Conservation (phyloP, 1,140 invertebrate species). For the Drosophila serrata region DNA sequence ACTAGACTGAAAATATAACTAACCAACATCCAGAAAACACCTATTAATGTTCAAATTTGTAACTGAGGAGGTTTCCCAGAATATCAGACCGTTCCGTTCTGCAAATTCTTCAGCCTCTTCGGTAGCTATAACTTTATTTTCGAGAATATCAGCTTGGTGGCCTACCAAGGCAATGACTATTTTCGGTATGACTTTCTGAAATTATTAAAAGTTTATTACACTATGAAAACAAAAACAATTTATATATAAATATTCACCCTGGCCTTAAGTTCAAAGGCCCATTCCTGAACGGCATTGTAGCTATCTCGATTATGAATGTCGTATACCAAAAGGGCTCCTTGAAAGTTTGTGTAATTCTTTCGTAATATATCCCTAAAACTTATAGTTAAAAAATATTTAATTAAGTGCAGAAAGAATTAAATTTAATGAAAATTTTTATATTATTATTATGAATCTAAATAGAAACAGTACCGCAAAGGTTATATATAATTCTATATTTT, state of each 20-base stretch:
- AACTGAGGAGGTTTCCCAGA: slow-evolving; percentile 43
- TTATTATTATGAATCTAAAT: no score
- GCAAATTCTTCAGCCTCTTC: slow-evolving; percentile 38
- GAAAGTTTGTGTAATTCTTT: slow-evolving; percentile 14
- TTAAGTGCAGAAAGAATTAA: background rate
- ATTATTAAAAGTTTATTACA: background rate
- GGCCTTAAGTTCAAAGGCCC: slow-evolving; percentile 25
- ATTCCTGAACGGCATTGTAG: slow-evolving; percentile 28
- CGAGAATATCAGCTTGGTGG: slow-evolving; percentile 34
- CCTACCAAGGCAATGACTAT: slow-evolving; percentile 44
- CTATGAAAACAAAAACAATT: background rate
- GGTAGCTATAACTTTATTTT: slow-evolving; percentile 5
- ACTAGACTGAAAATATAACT: background rate
- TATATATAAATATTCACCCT: background rate
- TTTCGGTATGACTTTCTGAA: background rate
- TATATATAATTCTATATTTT: no score
- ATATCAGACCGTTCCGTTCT: slow-evolving; percentile 17
- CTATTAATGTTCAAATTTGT: slow-evolving; percentile 20
- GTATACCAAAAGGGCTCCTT: slow-evolving; percentile 49
- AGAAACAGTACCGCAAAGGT: no score
- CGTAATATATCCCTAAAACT: slow-evolving; percentile 41
- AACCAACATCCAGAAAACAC: slow-evolving; percentile 41
- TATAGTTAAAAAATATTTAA: background rate
- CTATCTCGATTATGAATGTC: slow-evolving; percentile 47
- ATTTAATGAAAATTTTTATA: no score